Evolutionary conservation across 2,797 vertebrate genomes (phyloP), one percentile per base, ranked within the genome.

Genomic region (Simalia tracyae): DNA sequence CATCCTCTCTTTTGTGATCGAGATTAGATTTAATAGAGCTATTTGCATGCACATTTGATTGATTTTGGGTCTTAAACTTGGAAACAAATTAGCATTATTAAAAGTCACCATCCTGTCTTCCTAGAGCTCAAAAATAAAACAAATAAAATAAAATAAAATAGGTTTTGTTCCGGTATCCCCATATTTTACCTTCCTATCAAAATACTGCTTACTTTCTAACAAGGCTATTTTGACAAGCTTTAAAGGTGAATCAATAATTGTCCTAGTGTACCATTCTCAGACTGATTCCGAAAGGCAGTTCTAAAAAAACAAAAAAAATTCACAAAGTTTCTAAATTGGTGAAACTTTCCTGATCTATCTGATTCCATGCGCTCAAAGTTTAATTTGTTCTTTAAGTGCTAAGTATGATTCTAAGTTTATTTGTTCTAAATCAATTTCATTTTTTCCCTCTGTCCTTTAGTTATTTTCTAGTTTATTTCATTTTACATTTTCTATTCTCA

Each of bases 11-110:
- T 95, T 95, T 93, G 95, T 76, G 93, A 89, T 95, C 76, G 92
- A 97, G 91, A 97, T 96, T 95, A 96, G 92, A 92, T 94, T 95
- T 97, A 97, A 97, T 96, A 91, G 95, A 95, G 89, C 92, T 92
- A 95, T 97, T 97, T 97, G 60, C 66, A 96, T 95, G 81, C 87
- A 94, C 6, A 28, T 97, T 95, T 95, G 93, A 95, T 93, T 97
- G 93, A 96, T 97, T 93, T 97, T 91, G 87, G 96, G 50, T 60
- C 95, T 95, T 96, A 94, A 57, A 89, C 89, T 95, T 93, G 90
- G 85, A 97, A 97, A 95, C 93, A 96, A 97, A 96, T 93, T 92
- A 76, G 64, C 91, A 94, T 95, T 96, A 89, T 94, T 96, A 94
- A 96, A 90, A 95, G 84, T 94, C 96, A 96, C 60, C n/a, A 19